A percentile compares a stretch with the other conserved stretches of the same genome.
phyloP scores from a whole-genome alignment of 2,888 invertebrate genomes.

The Parochlus steinenii region DNA sequence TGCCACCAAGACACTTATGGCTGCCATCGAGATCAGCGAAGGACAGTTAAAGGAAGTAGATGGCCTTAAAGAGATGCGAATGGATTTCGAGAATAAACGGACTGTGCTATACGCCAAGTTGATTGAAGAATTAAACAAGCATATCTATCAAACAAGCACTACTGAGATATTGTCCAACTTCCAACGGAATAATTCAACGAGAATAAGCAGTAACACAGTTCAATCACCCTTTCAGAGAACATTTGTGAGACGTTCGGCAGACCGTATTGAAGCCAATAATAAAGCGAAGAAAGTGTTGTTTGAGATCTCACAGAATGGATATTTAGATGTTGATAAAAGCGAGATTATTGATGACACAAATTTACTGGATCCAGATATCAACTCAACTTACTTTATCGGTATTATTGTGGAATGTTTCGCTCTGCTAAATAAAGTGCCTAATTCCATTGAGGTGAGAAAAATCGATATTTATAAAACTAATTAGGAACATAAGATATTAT shows the following conservation, averaged over 20 bases:
- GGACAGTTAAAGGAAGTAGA: constrained; percentile 66
- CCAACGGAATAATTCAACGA: constrained; percentile 42
- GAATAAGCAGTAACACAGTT: constrained; percentile 28
- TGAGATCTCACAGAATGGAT: constrained; percentile 29
- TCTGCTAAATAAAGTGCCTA: constrained; percentile 65
- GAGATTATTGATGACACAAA: constrained; percentile 41
- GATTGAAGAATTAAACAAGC: constrained; percentile 51
- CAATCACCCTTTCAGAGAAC: constrained; percentile 40
- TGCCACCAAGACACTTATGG: constrained; percentile 65
- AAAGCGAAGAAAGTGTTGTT: constrained; percentile 36
- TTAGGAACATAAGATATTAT: background rate
- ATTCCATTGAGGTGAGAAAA: constrained; percentile 56
- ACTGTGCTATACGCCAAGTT: constrained; percentile 50
- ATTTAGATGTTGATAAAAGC: constrained; percentile 24
- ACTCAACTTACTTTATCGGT: constrained; percentile 54
- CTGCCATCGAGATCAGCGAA: constrained; percentile 48
- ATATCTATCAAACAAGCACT: constrained; percentile 49
- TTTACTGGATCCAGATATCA: constrained; percentile 39
- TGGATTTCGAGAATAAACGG: constrained; percentile 44
- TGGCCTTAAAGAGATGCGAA: constrained; percentile 62
- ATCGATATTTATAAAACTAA: constrained; percentile 1
- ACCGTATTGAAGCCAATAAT: constrained; percentile 33
- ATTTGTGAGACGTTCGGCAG: constrained; percentile 38
- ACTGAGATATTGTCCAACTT: constrained; percentile 33
- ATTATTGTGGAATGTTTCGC: constrained; percentile 74